Conservation (phyloP, 2,113 vertebrate genomes). For the Cnemophilus loriae region DNA sequence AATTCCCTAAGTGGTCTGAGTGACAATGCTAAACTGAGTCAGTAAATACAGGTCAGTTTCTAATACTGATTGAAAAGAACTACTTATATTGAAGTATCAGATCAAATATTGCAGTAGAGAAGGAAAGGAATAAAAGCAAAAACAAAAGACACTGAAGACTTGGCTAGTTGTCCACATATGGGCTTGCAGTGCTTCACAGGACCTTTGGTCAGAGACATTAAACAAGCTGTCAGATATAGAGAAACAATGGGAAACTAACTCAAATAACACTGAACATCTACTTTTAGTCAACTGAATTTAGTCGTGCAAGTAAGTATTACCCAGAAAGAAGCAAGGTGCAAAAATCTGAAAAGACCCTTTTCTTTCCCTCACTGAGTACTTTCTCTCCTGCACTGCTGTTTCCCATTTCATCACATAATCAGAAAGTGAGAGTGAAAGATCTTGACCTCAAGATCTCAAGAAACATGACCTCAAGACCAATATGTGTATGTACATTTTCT, state of each 20-base stretch:
- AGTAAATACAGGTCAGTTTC: neutral
- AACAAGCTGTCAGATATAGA: neutral
- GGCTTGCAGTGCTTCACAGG: neutral
- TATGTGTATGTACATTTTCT: neutral
- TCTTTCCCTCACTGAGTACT: neutral
- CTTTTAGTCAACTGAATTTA: neutral
- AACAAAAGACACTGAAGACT: neutral
- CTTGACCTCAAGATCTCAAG: no score
- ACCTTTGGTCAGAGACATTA: neutral
- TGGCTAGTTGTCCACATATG: neutral
- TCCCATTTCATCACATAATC: neutral
- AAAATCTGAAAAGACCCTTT: neutral
- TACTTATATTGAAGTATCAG: neutral
- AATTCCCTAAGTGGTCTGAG: neutral
- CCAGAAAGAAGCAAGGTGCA: neutral
- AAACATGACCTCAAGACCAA: neutral
- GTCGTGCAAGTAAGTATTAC: neutral
- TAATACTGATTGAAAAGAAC: neutral
- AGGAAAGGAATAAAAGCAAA: neutral
- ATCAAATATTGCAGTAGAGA: neutral
- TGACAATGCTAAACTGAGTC: neutral
- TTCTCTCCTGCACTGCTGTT: neutral
- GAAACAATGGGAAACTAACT: neutral
- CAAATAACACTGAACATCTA: neutral
- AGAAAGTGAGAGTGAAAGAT: neutral